Evolutionary conservation across 2,113 vertebrate genomes (phyloP).

Genomic region (Athene cunicularia): DNA sequence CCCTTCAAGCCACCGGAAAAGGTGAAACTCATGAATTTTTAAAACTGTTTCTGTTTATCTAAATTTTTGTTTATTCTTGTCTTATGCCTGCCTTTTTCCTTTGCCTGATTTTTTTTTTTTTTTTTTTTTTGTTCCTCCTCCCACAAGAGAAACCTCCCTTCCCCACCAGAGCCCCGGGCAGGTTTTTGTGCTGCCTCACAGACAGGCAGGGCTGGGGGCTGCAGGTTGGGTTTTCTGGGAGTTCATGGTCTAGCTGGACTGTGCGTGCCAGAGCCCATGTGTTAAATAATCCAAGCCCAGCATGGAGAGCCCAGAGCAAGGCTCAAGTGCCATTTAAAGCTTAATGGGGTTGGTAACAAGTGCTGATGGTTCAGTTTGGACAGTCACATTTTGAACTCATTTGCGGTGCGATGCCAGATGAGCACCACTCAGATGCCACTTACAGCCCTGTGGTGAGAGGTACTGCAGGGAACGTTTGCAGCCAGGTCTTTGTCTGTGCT

Average conservation of each 20-base stretch:
- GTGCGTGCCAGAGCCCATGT: fast-evolving
- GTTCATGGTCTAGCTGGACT: not conserved
- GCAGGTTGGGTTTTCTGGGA: not conserved
- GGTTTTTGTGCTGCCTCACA: too few relatives aligned
- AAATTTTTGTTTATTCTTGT: not conserved
- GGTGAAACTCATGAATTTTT: not conserved
- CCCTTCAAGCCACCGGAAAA: not conserved
- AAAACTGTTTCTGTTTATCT: not conserved
- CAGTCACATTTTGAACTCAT: not conserved
- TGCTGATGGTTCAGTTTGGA: not conserved
- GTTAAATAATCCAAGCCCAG: not conserved
- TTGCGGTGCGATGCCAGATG: fast-evolving
- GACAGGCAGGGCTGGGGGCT: not conserved
- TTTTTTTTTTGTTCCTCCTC: not conserved
- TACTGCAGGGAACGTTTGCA: not conserved
- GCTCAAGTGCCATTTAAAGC: not conserved
- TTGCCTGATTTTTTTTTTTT: too few relatives aligned
- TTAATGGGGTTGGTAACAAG: not conserved
- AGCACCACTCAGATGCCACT: not conserved
- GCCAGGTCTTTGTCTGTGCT: not conserved
- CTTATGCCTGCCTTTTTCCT: not conserved
- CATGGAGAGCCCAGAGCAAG: not conserved
- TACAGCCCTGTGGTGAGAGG: not conserved
- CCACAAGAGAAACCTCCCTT: not conserved
- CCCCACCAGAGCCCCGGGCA: fast-evolving